Evolutionary conservation across 2,797 vertebrate genomes (phyloP).

Genomic region (Schizopygopsis malacanthus): DNA sequence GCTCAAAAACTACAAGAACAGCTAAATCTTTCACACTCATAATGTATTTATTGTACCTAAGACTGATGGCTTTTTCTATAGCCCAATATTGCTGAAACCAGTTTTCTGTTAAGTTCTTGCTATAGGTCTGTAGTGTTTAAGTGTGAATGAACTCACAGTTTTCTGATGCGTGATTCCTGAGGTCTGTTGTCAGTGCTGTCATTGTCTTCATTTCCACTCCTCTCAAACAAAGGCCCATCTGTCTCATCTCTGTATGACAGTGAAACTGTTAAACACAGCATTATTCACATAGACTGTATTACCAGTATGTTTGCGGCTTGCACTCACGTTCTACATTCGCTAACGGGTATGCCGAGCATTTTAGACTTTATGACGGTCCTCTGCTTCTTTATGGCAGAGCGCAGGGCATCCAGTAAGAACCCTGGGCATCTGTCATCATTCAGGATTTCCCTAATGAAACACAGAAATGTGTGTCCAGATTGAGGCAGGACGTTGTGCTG

Average conservation of each 20-base stretch:
- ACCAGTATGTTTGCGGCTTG: background rate
- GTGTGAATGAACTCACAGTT: constrained; percentile 85
- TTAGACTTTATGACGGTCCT: constrained; percentile 93
- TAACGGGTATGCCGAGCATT: constrained; percentile 90
- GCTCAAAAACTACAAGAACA: background rate
- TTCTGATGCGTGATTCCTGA: constrained; percentile 87
- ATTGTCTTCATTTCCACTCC: constrained; percentile 65
- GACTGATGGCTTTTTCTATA: background rate
- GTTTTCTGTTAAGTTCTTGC: background rate
- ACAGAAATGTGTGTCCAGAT: background rate
- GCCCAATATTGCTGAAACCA: background rate
- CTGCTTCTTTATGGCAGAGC: constrained; percentile 86
- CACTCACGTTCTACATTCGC: constrained; percentile 86
- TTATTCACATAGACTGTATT: background rate
- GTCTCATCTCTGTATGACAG: constrained; percentile 85
- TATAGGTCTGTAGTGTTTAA: background rate
- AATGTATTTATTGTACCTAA: background rate
- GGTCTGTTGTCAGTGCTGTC: constrained; percentile 76
- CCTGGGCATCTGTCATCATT: constrained; percentile 87
- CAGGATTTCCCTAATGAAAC: constrained; percentile 86
- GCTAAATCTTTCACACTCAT: background rate
- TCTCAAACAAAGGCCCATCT: constrained; percentile 73
- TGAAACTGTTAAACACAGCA: constrained; percentile 11
- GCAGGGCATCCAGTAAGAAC: constrained; percentile 88
- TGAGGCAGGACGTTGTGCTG: background rate